Evolutionary conservation across 2,113 vertebrate species (phyloP), one percentile per base, ranked within the genome.

Genomic region (Ageneiosus marmoratus): DNA sequence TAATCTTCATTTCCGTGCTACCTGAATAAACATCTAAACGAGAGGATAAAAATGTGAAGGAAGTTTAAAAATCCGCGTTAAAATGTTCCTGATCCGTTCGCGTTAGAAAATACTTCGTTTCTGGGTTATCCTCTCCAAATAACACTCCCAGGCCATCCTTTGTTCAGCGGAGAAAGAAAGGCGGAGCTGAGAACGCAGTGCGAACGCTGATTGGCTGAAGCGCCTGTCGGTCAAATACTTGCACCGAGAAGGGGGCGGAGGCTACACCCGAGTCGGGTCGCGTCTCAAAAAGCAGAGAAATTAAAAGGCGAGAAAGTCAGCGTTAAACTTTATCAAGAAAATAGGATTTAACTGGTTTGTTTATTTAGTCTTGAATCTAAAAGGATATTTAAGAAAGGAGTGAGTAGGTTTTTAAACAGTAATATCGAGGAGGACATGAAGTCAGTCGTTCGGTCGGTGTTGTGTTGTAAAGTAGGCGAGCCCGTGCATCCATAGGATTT

Each of bases 201-300:
- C 86, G 85, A 65, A 1, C 65, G 80, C 51, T 88, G 89, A 94
- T 89, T 94, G 91, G 94, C 86, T 77, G 78, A 5, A 15, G 3
- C 46, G 81, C 29, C 86, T 87, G 65, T 93, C 92, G 86, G 80
- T 92, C 91, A 91, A 76, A 48, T 5, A 50, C 29, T 81, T 80
- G 87, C 65, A 79, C 70, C 11, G 55, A 48, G 65, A 86, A 87
- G 89, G 85, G 83, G 91, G 89, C 88, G 90, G 87, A 82, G 91
- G 88, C 87, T 88, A 94, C 94, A 94, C 94, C 94, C 93, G 93
- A 89, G 88, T 92, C 88, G 86, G 88, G 65, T 72, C 90, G 90
- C 90, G 89, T 90, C 91, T 92, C 91, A 92, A 92, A 90, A 92
- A 89, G 89, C 89, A 83, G 80, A 86, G 80, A 82, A 62, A 83